Base-by-base conservation (phyloP, 2,888 invertebrate species). In the Subacronicta megacephala region DNA sequence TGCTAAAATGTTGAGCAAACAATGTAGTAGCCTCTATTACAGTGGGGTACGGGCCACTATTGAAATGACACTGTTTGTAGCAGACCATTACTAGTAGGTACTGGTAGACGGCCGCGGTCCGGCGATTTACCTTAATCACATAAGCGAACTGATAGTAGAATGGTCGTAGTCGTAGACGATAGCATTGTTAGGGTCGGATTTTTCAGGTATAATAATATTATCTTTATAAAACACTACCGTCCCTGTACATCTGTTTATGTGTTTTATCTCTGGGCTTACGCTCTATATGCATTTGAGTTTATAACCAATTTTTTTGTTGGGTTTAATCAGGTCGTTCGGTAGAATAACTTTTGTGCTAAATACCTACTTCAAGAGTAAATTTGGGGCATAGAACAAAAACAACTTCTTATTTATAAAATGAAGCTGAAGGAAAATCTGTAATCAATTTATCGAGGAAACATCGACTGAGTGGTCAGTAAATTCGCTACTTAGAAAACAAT, bases 111-210 rank as follows among this genome's bases (percentile, higher is more conserved):
- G 69, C 49, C 57, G 51, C 43, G 45, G 62, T 57, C 51, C 67
- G 64, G 52, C 66, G 62, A 75, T 83, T 82, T 75, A 72, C 72
- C 72, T n/a, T 77, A 78, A 82, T 81, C 77, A 76, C 64, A 66
- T 72, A 78, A 78, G 72, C 55, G 44, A 59, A 55, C 71, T 76
- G 82, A 79, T 81, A 81, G 62, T 62, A 60, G 59, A 62, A 72
- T 78, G 53, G 72, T 66, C 66, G 40, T 62, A 53, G 72, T 66
- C 66, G 40, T 62, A 53, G 61, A 58, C 61, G 62, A 68, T 75
- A 64, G 47, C 44, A 58, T 50, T 64, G 61, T 54, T 54, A 51
- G 62, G 63, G 66, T 53, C 71, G 53, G 53, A 47, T 33, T 56
- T 58, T 72, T 26, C 41, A 31, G 40, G n/a, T 9, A 18, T 36